Conservation (phyloP, 2,888 invertebrate genomes). For the Drosophila nr. fundita region DNA sequence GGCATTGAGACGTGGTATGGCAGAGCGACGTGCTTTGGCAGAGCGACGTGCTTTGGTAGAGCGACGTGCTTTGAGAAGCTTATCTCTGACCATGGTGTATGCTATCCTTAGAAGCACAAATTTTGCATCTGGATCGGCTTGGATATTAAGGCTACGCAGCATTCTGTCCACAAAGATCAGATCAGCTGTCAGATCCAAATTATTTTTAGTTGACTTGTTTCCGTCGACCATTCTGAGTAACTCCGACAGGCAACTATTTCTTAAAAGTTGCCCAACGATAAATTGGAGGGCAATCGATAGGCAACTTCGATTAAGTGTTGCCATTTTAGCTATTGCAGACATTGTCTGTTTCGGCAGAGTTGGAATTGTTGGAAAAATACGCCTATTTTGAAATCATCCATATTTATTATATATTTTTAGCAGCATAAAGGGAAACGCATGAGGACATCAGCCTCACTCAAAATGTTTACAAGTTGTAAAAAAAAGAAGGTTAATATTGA, state of each 20-base stretch:
- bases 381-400: background rate
- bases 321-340: background rate
- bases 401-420: background rate
- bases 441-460: no score
- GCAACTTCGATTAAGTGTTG: background rate
- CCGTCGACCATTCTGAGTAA: slow-evolving; percentile 1
- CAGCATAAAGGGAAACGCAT: no score
- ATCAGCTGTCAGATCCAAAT: slow-evolving; percentile 15
- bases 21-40: slow-evolving; percentile 4
- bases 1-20: slow-evolving; percentile 11
- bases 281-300: background rate
- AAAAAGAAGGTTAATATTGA: no score
- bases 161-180: slow-evolving; percentile 23
- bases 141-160: background rate
- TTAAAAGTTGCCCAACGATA: background rate
- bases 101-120: slow-evolving; percentile 7
- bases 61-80: background rate
- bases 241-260: background rate
- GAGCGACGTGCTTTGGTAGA: slow-evolving; percentile 7
- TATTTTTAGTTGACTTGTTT: background rate
- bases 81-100: slow-evolving; percentile 32
- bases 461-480: no score
- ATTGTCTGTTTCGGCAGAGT: background rate
- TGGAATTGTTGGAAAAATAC: background rate
- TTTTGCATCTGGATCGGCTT: background rate